Evolutionary conservation across 37 sponge, comb jelly and placozoan species (phyloP).

Genomic region (Diacarnus erythraeanus): DNA sequence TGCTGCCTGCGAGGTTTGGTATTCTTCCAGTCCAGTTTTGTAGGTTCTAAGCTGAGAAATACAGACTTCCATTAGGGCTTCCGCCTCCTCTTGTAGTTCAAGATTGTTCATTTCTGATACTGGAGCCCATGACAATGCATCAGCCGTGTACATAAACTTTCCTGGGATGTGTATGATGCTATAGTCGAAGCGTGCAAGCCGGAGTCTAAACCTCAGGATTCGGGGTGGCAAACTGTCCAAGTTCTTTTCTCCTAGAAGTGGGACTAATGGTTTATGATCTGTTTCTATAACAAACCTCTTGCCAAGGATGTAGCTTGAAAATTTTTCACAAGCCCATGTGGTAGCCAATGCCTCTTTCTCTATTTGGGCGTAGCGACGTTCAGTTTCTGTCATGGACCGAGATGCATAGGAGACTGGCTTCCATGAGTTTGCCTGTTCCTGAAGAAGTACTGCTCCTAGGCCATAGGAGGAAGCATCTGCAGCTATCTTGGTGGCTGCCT

Average conservation of each 20-base stretch:
- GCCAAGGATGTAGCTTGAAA: slow-evolving; percentile 24
- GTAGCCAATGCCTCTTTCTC: slow-evolving; percentile 49
- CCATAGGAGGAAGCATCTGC: slow-evolving; percentile 50
- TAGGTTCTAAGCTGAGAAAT: not conserved
- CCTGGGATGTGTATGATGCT: slow-evolving; percentile 36
- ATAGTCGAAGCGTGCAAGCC: slow-evolving; percentile 14
- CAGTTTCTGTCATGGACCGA: slow-evolving; percentile 36
- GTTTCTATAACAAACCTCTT: slow-evolving; percentile 19
- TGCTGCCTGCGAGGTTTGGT: not conserved
- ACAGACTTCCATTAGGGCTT: not conserved
- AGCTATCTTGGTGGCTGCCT: slow-evolving; percentile 24
- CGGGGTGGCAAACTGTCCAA: slow-evolving; percentile 31
- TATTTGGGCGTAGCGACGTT: slow-evolving; percentile 41
- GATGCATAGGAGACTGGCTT: slow-evolving; percentile 34
- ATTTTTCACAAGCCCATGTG: slow-evolving; percentile 44
- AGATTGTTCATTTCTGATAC: not conserved
- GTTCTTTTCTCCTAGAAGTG: slow-evolving; percentile 21
- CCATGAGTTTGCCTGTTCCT: slow-evolving; percentile 18
- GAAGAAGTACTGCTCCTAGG: slow-evolving; percentile 47
- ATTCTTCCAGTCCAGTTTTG: not conserved
- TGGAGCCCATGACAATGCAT: slow-evolving; percentile 33
- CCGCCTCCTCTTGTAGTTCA: slow-evolving; percentile 2
- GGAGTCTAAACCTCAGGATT: slow-evolving; percentile 21
- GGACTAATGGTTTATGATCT: slow-evolving; percentile 53
- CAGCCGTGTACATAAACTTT: slow-evolving; percentile 37